phyloP scores from a whole-genome alignment of 2,888 invertebrate genomes.

The Eumacrocentrus americanus region DNA sequence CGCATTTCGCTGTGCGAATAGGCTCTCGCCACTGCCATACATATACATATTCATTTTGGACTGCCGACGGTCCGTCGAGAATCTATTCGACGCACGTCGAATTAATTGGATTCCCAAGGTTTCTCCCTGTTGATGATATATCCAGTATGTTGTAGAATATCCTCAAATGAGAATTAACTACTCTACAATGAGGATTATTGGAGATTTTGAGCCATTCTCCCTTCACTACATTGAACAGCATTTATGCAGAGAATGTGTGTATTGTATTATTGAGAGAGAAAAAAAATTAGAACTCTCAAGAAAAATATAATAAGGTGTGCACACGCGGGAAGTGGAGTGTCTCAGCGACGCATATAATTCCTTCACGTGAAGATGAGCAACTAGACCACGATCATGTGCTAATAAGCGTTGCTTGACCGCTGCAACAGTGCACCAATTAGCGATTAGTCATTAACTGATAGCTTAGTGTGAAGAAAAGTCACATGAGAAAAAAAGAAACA shows the following conservation, averaged over 20 bases:
- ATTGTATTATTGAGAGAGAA: neutral
- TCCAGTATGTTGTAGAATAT: neutral
- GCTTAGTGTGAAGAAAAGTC: constrained; percentile 16
- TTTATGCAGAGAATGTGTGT: no score
- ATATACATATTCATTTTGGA: constrained; percentile 17
- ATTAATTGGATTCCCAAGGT: constrained; percentile 25
- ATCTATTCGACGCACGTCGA: constrained; percentile 13
- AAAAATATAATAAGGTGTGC: neutral
- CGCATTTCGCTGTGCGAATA: constrained; percentile 14
- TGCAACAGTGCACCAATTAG: constrained; percentile 52
- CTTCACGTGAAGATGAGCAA: constrained; percentile 48
- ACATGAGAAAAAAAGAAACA: neutral
- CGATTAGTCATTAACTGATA: constrained; percentile 37
- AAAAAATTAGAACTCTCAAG: neutral
- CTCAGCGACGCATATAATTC: constrained; percentile 26
- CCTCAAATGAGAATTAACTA: neutral
- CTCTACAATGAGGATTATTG: neutral
- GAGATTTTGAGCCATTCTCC: no score
- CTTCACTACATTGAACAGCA: no score
- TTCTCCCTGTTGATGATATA: constrained; percentile 20
- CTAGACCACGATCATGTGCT: constrained; percentile 58
- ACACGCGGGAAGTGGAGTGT: constrained; percentile 29
- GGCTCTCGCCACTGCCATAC: neutral
- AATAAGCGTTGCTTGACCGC: constrained; percentile 56
- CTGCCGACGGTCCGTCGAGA: neutral